These are phyloP conservation scores for Zosterops borbonicus DNA, from an alignment of 2,113 vertebrate species.

Conservation along the genomic window DNA sequence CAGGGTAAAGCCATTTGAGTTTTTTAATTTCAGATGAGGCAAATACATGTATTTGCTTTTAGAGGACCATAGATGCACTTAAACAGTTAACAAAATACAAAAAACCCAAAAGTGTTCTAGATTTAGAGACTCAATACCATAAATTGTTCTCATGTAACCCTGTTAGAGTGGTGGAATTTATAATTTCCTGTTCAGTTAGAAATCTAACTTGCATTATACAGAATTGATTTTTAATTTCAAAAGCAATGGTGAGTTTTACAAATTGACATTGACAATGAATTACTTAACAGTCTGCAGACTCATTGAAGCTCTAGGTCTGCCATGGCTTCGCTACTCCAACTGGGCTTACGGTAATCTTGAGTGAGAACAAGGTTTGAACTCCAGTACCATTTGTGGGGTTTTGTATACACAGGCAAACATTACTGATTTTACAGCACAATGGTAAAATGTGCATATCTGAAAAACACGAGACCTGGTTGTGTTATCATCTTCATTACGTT, in stretches of 20 bases:
- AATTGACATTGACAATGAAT: not conserved
- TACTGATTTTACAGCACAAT: not conserved
- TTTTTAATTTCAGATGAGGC: not conserved
- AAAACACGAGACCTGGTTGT: not conserved
- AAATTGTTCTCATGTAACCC: not conserved
- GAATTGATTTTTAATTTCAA: slow-evolving; percentile 44
- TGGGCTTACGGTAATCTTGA: not conserved
- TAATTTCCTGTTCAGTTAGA: not conserved
- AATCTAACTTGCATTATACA: not conserved
- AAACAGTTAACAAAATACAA: not conserved
- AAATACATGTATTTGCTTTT: not conserved
- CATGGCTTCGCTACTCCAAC: accelerated
- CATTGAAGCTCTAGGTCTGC: not conserved
- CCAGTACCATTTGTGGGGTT: not conserved
- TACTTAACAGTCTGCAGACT: not conserved
- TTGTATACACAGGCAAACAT: not conserved
- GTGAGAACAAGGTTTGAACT: not conserved
- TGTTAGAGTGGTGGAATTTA: not conserved
- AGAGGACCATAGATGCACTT: not conserved
- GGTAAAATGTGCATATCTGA: not conserved
- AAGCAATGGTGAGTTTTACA: not conserved
- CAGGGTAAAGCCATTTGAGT: not conserved
- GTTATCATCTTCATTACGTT: not conserved
- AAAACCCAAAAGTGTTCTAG: not conserved
- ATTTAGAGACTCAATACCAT: not conserved